A percentile compares a stretch with the other conserved stretches of the same genome.
These are phyloP conservation scores for Ataeniobius toweri DNA, from an alignment of 2,797 vertebrate genomes.

Conservation along the genomic window DNA sequence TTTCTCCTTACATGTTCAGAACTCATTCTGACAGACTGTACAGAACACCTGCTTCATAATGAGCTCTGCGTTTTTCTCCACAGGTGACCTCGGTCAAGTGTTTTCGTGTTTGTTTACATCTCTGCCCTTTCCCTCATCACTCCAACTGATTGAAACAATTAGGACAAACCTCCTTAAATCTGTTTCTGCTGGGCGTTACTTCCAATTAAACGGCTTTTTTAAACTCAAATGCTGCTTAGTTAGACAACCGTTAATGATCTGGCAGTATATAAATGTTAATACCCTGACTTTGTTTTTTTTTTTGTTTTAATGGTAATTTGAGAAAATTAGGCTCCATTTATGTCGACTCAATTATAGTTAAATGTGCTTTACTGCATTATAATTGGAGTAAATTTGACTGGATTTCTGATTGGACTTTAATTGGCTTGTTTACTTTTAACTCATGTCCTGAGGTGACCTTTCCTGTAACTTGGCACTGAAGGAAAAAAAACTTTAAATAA, in stretches of 20 bases:
- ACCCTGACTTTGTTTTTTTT: background rate
- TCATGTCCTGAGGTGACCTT: background rate
- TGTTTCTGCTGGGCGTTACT: background rate
- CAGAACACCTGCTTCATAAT: background rate
- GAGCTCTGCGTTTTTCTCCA: background rate
- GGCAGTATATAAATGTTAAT: background rate
- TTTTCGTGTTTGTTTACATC: background rate
- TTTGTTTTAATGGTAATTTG: background rate
- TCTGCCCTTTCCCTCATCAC: background rate
- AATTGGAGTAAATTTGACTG: background rate
- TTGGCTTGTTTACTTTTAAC: slow-evolving; percentile 3
- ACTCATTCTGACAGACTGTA: no score
- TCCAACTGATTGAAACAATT: background rate
- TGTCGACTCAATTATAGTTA: background rate
- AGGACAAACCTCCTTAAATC: background rate
- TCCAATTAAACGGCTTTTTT: background rate
- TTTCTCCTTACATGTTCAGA: background rate
- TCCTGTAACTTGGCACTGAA: background rate
- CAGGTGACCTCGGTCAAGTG: background rate
- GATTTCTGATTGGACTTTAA: slow-evolving; percentile 6
- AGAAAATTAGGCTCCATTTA: background rate
- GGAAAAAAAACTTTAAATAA: background rate
- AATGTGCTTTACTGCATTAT: background rate
- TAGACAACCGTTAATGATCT: background rate
- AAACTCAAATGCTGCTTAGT: background rate